Percentiles rank a stretch among this genome's conserved stretches.
phyloP scores from a whole-genome alignment of 2,113 vertebrate genomes.

The Excalfactoria chinensis region DNA sequence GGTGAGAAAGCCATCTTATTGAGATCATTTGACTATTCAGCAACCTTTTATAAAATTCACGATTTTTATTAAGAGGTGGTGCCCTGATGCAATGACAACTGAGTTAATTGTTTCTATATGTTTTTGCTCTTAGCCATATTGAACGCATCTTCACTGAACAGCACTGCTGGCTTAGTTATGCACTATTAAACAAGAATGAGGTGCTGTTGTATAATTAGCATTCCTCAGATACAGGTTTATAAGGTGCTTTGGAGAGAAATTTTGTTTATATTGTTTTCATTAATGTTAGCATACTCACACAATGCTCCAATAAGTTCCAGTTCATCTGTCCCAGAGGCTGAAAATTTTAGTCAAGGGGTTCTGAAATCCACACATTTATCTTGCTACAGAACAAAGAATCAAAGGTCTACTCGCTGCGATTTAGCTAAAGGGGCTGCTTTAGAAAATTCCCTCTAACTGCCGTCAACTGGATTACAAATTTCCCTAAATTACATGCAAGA shows the following conservation, averaged over 20 bases:
- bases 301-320: background rate
- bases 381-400: background rate
- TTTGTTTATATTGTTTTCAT: background rate
- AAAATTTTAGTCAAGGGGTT: background rate
- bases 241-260: background rate
- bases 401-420: background rate
- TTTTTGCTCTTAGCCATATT: background rate
- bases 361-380: background rate
- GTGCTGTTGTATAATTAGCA: background rate
- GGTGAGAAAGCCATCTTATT: background rate
- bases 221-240: background rate
- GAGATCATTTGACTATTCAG: background rate
- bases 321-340: background rate
- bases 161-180: background rate
- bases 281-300: background rate
- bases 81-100: background rate
- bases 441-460: background rate
- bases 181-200: conserved; percentile 20
- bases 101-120: background rate
- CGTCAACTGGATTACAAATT: background rate
- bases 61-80: background rate
- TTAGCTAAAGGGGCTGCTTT: background rate
- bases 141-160: background rate
- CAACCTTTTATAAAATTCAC: background rate
- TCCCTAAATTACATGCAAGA: background rate